These are phyloP conservation scores for Brenthis daphne DNA, from an alignment of 2,888 invertebrate genomes.

Conservation along the genomic window DNA sequence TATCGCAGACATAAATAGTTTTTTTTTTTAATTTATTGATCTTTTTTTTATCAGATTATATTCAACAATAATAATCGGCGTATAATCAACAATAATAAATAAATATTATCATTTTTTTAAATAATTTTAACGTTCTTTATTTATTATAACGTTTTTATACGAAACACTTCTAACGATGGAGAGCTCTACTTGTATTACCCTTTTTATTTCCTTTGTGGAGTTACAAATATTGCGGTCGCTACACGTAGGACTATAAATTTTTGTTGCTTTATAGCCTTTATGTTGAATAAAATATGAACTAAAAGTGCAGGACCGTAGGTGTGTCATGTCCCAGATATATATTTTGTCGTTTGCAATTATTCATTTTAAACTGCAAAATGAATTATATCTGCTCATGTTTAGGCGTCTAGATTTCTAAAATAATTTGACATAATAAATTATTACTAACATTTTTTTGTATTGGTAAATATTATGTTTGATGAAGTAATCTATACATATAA, in stretches of 20 bases:
- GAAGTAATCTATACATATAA: too few species aligned
- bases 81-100: too few species aligned
- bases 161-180: constrained; percentile 13
- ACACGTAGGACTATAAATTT: constrained; percentile 40
- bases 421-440: not conserved
- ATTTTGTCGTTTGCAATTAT: constrained; percentile 22
- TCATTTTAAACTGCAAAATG: not conserved
- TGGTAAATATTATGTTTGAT: too few species aligned
- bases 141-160: constrained; percentile 3
- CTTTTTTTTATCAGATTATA: too few species aligned
- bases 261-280: constrained; percentile 36
- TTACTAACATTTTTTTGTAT: too few species aligned
- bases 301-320: constrained; percentile 33
- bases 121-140: too few species aligned
- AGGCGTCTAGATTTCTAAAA: not conserved
- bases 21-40: too few species aligned
- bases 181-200: constrained; percentile 17
- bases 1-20: too few species aligned
- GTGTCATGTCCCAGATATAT: constrained; percentile 20
- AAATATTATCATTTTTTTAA: too few species aligned
- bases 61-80: too few species aligned
- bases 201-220: constrained; percentile 33
- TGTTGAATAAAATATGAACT: constrained; percentile 38
- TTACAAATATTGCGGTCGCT: constrained; percentile 34
- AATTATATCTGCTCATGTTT: constrained; percentile 10